phyloP scores from a whole-genome alignment of 2,113 vertebrate genomes.

The Sterna hirundo region DNA sequence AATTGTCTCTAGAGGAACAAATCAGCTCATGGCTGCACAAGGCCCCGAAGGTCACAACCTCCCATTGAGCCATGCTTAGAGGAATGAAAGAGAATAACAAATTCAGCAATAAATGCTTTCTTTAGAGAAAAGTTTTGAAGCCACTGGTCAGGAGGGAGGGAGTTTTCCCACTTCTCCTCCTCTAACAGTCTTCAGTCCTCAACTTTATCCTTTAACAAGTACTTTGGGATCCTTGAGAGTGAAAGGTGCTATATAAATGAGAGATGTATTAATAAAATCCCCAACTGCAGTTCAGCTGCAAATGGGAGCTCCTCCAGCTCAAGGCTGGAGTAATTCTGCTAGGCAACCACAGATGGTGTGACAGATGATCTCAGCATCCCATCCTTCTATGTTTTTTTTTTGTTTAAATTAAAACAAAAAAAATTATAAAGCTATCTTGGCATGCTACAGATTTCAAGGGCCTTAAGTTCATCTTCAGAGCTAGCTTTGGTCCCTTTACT shows the following conservation, averaged over 20 bases:
- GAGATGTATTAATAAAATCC: slow-evolving; percentile 69
- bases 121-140: slow-evolving; percentile 31
- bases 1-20: background rate
- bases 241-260: slow-evolving; percentile 71
- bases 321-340: slow-evolving; percentile 63
- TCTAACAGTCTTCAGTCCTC: slow-evolving; percentile 12
- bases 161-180: background rate
- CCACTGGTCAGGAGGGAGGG: background rate
- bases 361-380: slow-evolving; percentile 72
- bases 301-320: slow-evolving; percentile 59
- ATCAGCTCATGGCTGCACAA: background rate
- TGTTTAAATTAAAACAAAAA: slow-evolving; percentile 69
- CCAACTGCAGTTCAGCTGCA: slow-evolving; percentile 62
- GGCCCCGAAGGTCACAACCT: background rate
- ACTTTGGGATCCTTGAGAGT: slow-evolving; percentile 60
- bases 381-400: slow-evolving; percentile 58
- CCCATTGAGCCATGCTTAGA: background rate
- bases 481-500: slow-evolving; percentile 60
- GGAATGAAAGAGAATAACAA: background rate
- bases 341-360: slow-evolving; percentile 72
- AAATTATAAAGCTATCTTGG: slow-evolving; percentile 60
- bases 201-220: slow-evolving; percentile 58
- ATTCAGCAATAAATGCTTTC: background rate
- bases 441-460: slow-evolving; percentile 57
- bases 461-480: slow-evolving; percentile 65